Conservation (phyloP, 2,113 vertebrate genomes). For the Cichladusa arquata region DNA sequence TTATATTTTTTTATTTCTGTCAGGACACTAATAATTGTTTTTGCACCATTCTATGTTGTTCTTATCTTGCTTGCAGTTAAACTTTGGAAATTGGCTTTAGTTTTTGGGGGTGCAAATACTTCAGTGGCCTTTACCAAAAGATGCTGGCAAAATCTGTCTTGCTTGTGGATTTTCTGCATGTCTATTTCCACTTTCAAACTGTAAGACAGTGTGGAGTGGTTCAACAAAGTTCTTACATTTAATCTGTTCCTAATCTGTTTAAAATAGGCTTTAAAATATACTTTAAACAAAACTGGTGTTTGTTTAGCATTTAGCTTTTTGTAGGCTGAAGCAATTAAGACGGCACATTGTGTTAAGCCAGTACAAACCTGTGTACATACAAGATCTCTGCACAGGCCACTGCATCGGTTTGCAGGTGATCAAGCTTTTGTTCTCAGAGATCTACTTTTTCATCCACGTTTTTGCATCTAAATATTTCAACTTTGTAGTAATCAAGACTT, state of each 20-base stretch:
- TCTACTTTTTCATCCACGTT: background rate
- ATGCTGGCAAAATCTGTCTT: background rate
- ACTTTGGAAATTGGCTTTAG: background rate
- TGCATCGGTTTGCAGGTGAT: background rate
- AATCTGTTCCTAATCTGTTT: conserved; percentile 8
- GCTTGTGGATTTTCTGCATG: background rate
- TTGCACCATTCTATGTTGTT: background rate
- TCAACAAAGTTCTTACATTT: background rate
- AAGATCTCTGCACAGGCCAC: background rate
- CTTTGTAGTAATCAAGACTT: background rate
- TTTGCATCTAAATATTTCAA: background rate
- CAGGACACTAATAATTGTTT: background rate
- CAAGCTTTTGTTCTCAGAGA: background rate
- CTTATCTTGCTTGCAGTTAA: background rate
- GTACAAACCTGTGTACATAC: background rate
- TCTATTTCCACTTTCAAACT: conserved; percentile 6
- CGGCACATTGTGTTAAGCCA: background rate
- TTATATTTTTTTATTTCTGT: background rate
- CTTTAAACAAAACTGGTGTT: background rate
- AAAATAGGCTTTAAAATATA: background rate
- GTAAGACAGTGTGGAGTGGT: background rate
- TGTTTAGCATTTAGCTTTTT: conserved; percentile 14
- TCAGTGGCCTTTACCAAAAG: background rate
- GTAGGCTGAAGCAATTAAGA: background rate
- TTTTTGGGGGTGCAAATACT: background rate